Conservation (phyloP, 1,140 invertebrate genomes). For the Dendroctonus ponderosae region DNA sequence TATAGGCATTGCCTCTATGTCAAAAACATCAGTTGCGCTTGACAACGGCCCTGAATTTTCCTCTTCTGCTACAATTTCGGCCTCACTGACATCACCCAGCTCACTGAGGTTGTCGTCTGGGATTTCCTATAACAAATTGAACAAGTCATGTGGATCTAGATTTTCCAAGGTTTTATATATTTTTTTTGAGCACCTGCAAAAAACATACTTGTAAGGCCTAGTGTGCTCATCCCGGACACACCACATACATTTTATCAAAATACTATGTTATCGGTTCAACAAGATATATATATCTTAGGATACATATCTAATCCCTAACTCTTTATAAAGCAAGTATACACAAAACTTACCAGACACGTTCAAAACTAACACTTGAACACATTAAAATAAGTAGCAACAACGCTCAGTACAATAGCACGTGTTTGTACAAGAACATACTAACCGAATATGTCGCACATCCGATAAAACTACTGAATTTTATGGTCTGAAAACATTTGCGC, state of each 20-base stretch:
- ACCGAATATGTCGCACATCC: too few species aligned
- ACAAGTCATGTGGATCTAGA: background rate
- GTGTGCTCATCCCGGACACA: background rate
- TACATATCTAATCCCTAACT: too few species aligned
- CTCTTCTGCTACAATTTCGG: constrained; percentile 1
- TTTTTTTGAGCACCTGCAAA: background rate
- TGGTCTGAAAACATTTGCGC: constrained; percentile 27
- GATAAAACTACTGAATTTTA: too few species aligned
- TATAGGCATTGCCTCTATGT: constrained; percentile 2
- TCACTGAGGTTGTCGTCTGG: background rate
- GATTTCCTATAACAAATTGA: background rate
- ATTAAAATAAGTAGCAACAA: too few species aligned
- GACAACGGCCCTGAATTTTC: background rate
- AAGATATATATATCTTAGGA: too few species aligned
- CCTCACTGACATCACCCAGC: constrained; percentile 1
- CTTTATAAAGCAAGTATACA: too few species aligned
- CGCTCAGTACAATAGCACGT: too few species aligned
- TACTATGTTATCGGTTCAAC: too few species aligned
- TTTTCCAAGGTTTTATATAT: background rate
- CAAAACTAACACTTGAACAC: too few species aligned
- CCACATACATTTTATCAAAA: background rate
- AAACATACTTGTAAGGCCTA: background rate
- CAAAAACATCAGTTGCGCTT: background rate
- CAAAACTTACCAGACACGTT: too few species aligned
- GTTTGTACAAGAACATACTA: background rate